These are phyloP conservation scores for Thecophora atra DNA, from an alignment of 2,888 invertebrate genomes.

Conservation along the genomic window DNA sequence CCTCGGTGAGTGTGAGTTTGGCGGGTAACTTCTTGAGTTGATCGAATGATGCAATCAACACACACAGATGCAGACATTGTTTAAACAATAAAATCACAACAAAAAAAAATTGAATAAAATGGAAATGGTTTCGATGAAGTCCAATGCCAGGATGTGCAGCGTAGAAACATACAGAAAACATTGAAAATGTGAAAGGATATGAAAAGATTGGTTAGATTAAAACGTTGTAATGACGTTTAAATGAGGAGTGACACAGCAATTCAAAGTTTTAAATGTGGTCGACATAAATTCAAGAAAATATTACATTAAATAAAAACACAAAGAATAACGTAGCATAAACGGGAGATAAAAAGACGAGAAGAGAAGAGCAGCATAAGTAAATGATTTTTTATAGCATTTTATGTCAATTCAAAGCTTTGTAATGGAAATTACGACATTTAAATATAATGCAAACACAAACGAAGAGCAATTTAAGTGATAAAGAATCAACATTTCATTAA, in stretches of 20 bases:
- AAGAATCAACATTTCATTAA: too few relatives aligned
- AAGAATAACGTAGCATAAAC: slow-evolving; percentile 15
- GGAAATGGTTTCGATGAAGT: too few relatives aligned
- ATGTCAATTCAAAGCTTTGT: not conserved
- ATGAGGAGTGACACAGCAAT: not conserved
- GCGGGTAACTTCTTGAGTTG: slow-evolving; percentile 65
- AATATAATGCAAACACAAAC: not conserved
- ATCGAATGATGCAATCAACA: not conserved
- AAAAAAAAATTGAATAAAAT: not conserved
- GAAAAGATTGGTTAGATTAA: not conserved
- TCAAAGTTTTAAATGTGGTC: not conserved
- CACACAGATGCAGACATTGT: too few relatives aligned
- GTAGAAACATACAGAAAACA: too few relatives aligned
- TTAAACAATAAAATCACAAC: slow-evolving; percentile 28
- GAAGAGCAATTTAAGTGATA: not conserved
- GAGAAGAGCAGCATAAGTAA: slow-evolving; percentile 62
- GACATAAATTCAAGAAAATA: too few relatives aligned
- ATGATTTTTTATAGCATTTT: not conserved
- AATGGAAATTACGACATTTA: not conserved
- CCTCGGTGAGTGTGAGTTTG: slow-evolving; percentile 67
- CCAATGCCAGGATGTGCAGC: too few relatives aligned
- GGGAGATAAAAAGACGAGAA: slow-evolving; percentile 55
- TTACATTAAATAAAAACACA: not conserved
- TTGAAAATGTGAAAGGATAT: too few relatives aligned
- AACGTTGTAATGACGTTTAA: not conserved